A percentile compares a stretch with the other conserved stretches of the same genome.
Conservation (phyloP, 2,888 invertebrate genomes). For the Holacanthella duospinosa region DNA sequence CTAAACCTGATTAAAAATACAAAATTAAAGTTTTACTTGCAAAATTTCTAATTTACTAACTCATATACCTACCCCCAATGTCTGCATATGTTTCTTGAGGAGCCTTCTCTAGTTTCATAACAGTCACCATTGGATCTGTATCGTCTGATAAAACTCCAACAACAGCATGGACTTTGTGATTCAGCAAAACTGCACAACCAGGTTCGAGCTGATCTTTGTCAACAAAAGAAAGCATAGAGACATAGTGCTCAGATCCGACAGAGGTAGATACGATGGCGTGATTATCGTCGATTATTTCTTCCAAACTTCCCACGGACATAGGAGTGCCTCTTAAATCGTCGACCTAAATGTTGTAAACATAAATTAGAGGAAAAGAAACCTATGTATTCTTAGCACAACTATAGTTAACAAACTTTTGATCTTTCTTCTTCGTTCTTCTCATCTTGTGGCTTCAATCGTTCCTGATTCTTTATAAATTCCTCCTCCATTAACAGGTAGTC, state of each 20-base stretch:
- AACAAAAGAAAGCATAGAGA: constrained; percentile 96
- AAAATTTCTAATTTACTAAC: constrained; percentile 10
- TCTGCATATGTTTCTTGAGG: constrained; percentile 99
- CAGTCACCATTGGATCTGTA: constrained; percentile 99
- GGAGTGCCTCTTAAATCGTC: constrained; percentile 97
- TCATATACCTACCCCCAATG: constrained; percentile 59
- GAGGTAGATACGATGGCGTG: constrained; percentile 99
- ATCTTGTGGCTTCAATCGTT: constrained; percentile 95
- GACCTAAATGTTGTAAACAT: constrained; percentile 54
- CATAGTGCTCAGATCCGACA: constrained; percentile 98
- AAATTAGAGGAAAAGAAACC: not conserved
- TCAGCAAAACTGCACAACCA: constrained; percentile 93
- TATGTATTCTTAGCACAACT: not conserved
- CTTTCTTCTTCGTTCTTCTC: constrained; percentile 77
- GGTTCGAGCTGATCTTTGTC: constrained; percentile 99
- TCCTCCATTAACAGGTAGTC: constrained; percentile 98
- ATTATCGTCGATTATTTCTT: constrained; percentile 99
- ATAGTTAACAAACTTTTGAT: constrained; percentile 22
- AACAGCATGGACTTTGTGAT: constrained; percentile 99
- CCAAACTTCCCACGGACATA: constrained; percentile 98
- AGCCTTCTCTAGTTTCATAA: constrained; percentile 99
- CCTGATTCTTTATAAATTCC: constrained; percentile 97
- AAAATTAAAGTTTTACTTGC: not conserved
- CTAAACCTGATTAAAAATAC: constrained; percentile 51
- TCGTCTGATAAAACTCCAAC: constrained; percentile 98